These are phyloP conservation scores for Garra rufa DNA, from an alignment of 2,113 vertebrate species.

Conservation along the genomic window DNA sequence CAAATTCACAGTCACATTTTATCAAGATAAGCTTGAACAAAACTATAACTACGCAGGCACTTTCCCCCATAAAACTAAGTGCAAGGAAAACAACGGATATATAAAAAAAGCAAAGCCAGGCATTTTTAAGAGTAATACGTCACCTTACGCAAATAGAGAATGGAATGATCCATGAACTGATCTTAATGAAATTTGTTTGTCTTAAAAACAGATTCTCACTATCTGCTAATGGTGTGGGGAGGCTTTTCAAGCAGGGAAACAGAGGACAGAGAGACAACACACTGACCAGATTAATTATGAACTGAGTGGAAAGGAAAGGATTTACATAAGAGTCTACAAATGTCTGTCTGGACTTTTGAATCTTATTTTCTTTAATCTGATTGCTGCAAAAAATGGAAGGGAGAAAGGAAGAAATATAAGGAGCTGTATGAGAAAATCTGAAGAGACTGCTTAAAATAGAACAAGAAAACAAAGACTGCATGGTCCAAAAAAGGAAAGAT, in stretches of 20 bases:
- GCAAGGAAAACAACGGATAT: not conserved
- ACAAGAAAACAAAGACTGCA: constrained; percentile 40
- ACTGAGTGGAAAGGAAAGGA: constrained; percentile 14
- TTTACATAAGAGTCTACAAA: not conserved
- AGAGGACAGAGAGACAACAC: constrained; percentile 6
- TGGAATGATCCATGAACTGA: not conserved
- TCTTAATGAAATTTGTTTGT: constrained; percentile 13
- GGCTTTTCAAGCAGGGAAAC: constrained; percentile 40
- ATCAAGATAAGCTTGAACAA: not conserved
- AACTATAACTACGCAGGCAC: not conserved
- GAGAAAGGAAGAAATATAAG: not conserved
- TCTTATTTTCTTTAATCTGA: not conserved
- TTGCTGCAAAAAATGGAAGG: not conserved
- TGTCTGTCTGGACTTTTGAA: not conserved
- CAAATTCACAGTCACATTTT: not conserved
- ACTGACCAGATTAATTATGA: constrained; percentile 16
- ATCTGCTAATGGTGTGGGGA: constrained; percentile 46
- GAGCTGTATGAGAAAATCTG: constrained; percentile 21
- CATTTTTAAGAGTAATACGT: constrained; percentile 1
- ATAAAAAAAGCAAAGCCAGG: not conserved
- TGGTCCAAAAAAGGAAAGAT: constrained; percentile 54
- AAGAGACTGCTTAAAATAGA: constrained; percentile 44
- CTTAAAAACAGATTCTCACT: constrained; percentile 15
- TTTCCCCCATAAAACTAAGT: not conserved
- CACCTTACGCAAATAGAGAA: not conserved